These are phyloP conservation scores for Maccullochella peelii DNA, from an alignment of 2,113 vertebrate genomes.

Conservation along the genomic window DNA sequence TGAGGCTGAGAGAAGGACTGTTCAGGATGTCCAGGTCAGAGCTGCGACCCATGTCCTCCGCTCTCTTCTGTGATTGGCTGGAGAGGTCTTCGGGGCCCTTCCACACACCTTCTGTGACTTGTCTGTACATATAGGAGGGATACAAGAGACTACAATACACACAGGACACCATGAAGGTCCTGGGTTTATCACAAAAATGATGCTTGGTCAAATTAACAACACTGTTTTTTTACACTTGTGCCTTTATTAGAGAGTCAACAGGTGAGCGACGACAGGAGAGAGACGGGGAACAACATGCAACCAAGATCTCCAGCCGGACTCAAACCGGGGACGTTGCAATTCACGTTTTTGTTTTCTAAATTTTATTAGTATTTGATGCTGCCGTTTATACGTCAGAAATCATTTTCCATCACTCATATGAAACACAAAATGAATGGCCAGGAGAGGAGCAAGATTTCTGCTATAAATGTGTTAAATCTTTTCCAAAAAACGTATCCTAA, in stretches of 20 bases:
- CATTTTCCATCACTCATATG: neutral
- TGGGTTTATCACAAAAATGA: neutral
- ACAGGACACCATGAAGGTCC: slow-evolving; percentile 47
- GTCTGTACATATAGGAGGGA: slow-evolving; percentile 81
- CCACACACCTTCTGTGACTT: slow-evolving; percentile 91
- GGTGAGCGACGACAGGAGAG: too few relatives aligned
- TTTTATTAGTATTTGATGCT: neutral
- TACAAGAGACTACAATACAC: slow-evolving; percentile 64
- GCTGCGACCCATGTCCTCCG: slow-evolving; percentile 85
- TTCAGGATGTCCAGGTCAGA: slow-evolving; percentile 90
- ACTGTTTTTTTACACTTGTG: too few relatives aligned
- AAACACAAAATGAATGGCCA: neutral
- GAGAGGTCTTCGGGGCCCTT: slow-evolving; percentile 86
- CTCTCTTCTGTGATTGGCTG: slow-evolving; percentile 87
- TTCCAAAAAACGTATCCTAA: too few relatives aligned
- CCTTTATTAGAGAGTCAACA: neutral
- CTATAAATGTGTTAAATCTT: neutral
- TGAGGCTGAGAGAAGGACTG: slow-evolving; percentile 89
- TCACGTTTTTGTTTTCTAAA: too few relatives aligned
- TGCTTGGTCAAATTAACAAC: neutral
- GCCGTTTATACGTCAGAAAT: neutral
- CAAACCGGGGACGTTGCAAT: too few relatives aligned
- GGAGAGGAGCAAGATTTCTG: neutral
- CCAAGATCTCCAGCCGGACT: too few relatives aligned
- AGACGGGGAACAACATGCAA: too few relatives aligned